These are phyloP conservation scores for Octomys mimax DNA, from an alignment of 2,797 vertebrate species.

Conservation along the genomic window DNA sequence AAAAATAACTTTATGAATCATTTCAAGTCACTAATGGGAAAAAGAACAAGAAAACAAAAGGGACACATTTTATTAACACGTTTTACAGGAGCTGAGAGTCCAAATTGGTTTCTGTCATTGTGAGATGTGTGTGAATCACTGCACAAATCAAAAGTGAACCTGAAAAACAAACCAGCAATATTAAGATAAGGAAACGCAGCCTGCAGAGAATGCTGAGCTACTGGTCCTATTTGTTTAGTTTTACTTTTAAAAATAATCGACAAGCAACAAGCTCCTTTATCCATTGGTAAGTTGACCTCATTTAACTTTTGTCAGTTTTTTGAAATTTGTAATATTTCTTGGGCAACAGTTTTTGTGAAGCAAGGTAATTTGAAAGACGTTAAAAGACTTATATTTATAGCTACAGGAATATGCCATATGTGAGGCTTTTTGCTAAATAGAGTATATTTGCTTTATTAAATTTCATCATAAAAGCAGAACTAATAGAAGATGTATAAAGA, in stretches of 20 bases:
- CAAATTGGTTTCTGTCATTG: background rate
- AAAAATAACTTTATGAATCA: background rate
- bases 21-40: background rate
- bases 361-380: background rate
- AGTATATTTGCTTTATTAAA: background rate
- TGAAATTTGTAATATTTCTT: background rate
- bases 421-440: background rate
- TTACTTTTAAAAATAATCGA: background rate
- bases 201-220: too few relatives aligned
- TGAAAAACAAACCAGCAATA: background rate
- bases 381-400: background rate
- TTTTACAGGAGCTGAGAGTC: background rate
- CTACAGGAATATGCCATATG: background rate
- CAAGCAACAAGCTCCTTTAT: background rate
- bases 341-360: background rate
- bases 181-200: background rate
- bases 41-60: background rate
- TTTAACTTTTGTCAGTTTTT: background rate
- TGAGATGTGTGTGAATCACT: background rate
- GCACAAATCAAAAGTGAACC: background rate
- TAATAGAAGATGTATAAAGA: background rate
- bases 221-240: background rate
- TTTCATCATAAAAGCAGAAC: background rate
- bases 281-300: background rate
- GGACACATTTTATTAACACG: background rate